Evolutionary conservation across 1,140 invertebrate genomes (phyloP), one percentile per base, ranked within the genome.

Genomic region (Zaprionus kolodkinae): DNA sequence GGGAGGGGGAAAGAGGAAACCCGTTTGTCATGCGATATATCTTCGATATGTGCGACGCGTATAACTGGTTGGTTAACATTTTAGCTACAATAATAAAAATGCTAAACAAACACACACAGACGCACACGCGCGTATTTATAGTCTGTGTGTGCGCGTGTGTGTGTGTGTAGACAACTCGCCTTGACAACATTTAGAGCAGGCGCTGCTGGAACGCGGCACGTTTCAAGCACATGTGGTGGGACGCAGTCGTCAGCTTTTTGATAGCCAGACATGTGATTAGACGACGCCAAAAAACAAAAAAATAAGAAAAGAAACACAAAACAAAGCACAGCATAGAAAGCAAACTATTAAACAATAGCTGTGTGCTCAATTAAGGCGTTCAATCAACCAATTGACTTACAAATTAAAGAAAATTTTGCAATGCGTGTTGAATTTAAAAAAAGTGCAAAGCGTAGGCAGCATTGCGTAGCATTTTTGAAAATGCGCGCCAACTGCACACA

Each of bases 51-150:
- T 35, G 52, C 17, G 36, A 10, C n/a, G 40, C 27, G 62, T 62
- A 54, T 5, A 74, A 76, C 69, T 66, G 73, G 69, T 76, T 66
- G 48, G 68, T 55, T 61, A 48, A 72, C 55, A 72, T 65, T 71
- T 65, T 45, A 25, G 21, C 11, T 25, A 50, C 45, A 12, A 50
- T 21, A 45, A 45, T 7, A 12, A 50, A 50, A 45, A 45, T 15
- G 40, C 40, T 25, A 25, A 25, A 12, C 17, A 25, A 50, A 50
- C 15, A 17, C n/a, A 45, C 7, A 50, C 10, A 50, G 3, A 12
- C 45, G 21, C 45, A 48, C 45, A 12, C 17, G 45, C 12, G 45
- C 45, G 45, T 45, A 45, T 45, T 45, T 45, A 50, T 50, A 50
- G 45, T 25, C 45, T 50, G 45, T 21, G 45, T 17, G 21, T 50